These are phyloP conservation scores for Anthonomus grandis DNA, from an alignment of 1,140 invertebrate genomes.

Conservation along the genomic window DNA sequence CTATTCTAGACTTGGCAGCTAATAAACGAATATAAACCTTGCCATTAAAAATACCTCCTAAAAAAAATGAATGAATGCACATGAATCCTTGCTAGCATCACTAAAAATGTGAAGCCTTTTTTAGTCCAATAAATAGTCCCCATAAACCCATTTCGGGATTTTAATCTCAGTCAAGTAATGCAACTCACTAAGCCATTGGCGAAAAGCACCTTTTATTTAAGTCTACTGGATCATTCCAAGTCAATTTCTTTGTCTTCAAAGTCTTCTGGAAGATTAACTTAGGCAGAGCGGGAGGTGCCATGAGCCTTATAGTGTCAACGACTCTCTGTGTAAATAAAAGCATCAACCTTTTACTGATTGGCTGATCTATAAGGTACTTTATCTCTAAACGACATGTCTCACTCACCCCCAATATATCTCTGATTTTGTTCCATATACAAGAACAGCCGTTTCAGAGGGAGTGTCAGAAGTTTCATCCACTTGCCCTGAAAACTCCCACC, in stretches of 20 bases:
- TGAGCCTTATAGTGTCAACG: slow-evolving; percentile 4
- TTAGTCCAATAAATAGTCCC: neutral
- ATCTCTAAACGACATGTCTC: no score
- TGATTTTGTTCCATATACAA: slow-evolving; percentile 12
- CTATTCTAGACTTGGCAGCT: slow-evolving; percentile 35
- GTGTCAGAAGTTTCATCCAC: neutral
- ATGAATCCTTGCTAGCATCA: slow-evolving; percentile 38
- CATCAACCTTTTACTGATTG: slow-evolving; percentile 9
- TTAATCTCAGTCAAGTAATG: slow-evolving; percentile 11
- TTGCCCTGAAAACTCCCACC: slow-evolving; percentile 15
- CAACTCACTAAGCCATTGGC: slow-evolving; percentile 21
- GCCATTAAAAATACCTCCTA: slow-evolving; percentile 12
- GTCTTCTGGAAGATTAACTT: slow-evolving; percentile 7
- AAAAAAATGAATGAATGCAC: slow-evolving; percentile 32
- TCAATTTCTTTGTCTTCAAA: slow-evolving; percentile 17
- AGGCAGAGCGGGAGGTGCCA: neutral
- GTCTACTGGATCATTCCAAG: slow-evolving; percentile 17
- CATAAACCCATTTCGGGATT: slow-evolving; percentile 20
- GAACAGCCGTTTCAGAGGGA: neutral
- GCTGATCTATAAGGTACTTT: no score
- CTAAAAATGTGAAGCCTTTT: slow-evolving; percentile 36
- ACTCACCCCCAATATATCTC: neutral
- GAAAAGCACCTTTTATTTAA: slow-evolving; percentile 1
- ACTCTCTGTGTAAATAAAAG: slow-evolving; percentile 9
- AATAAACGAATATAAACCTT: slow-evolving; percentile 23